Percentiles rank a stretch among this genome's conserved stretches.
Conservation (phyloP, 2,113 vertebrate species). For the Rhinoderma darwinii region DNA sequence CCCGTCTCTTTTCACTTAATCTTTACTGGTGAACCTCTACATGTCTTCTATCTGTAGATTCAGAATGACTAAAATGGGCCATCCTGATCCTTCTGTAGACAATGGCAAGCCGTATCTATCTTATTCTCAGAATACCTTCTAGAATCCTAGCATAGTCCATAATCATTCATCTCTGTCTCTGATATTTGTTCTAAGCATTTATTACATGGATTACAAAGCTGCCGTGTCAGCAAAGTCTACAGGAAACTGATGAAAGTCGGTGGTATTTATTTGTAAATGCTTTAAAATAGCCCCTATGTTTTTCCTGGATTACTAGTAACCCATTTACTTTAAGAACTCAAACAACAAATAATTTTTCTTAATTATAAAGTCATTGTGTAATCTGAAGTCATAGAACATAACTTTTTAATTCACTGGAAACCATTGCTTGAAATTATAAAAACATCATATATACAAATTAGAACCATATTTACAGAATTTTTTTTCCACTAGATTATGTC, state of each 20-base stretch:
- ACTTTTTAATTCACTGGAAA: not conserved
- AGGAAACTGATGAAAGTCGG: not conserved
- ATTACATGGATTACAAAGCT: not conserved
- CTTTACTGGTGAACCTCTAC: not conserved
- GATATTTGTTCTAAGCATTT: not conserved
- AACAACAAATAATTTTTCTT: not conserved
- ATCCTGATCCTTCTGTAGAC: not conserved
- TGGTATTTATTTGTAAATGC: not conserved
- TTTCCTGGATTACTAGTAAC: not conserved
- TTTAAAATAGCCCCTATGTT: not conserved
- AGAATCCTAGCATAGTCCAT: not conserved
- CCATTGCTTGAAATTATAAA: not conserved
- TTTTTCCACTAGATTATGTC: too few species aligned
- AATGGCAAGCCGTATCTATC: not conserved
- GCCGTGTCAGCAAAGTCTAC: not conserved
- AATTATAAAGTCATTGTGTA: not conserved
- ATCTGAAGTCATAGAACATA: not conserved
- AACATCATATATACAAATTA: too few species aligned
- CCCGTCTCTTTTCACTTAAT: not conserved
- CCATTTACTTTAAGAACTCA: not conserved
- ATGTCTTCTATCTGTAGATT: not conserved
- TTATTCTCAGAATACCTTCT: not conserved
- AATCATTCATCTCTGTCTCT: not conserved
- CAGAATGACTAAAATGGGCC: not conserved
- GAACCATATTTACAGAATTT: too few species aligned